These are phyloP conservation scores for Ectobius pallidus DNA, from an alignment of 2,888 invertebrate genomes.

Conservation along the genomic window DNA sequence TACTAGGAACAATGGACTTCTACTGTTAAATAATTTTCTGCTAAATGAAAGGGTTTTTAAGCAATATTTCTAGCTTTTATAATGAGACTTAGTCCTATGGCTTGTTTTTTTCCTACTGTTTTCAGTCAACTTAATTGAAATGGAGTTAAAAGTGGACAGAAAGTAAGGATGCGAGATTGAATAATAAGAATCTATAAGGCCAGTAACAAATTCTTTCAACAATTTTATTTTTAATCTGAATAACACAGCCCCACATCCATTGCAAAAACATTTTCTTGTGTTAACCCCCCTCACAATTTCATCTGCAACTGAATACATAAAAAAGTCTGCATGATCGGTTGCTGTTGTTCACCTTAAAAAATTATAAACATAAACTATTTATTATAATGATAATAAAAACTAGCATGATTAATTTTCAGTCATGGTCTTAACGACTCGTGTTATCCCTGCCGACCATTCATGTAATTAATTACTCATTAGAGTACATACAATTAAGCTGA, in stretches of 20 bases:
- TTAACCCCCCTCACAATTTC: slow-evolving; percentile 20
- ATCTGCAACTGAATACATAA: slow-evolving; percentile 32
- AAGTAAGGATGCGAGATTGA: too few relatives aligned
- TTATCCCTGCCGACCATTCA: slow-evolving; percentile 39
- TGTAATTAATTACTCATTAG: background rate
- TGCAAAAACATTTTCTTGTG: slow-evolving; percentile 35
- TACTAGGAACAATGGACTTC: too few relatives aligned
- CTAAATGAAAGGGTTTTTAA: too few relatives aligned
- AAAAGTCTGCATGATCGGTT: background rate
- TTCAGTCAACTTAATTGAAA: too few relatives aligned
- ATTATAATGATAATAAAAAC: slow-evolving; percentile 23
- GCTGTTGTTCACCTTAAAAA: slow-evolving; percentile 6
- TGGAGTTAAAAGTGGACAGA: too few relatives aligned
- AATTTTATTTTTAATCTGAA: slow-evolving; percentile 43
- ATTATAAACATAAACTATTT: slow-evolving; percentile 26
- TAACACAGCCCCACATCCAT: slow-evolving; percentile 44
- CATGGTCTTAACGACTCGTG: slow-evolving; percentile 40
- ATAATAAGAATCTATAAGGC: too few relatives aligned
- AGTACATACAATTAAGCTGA: too few relatives aligned
- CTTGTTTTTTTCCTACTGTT: too few relatives aligned
- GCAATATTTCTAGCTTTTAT: too few relatives aligned
- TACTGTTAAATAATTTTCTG: too few relatives aligned
- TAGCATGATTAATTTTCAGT: slow-evolving; percentile 38
- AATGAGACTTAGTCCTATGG: too few relatives aligned
- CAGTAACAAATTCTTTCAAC: slow-evolving; percentile 40